Conservation (phyloP, 2,888 invertebrate genomes). For the Fissipunctia ypsillon region DNA sequence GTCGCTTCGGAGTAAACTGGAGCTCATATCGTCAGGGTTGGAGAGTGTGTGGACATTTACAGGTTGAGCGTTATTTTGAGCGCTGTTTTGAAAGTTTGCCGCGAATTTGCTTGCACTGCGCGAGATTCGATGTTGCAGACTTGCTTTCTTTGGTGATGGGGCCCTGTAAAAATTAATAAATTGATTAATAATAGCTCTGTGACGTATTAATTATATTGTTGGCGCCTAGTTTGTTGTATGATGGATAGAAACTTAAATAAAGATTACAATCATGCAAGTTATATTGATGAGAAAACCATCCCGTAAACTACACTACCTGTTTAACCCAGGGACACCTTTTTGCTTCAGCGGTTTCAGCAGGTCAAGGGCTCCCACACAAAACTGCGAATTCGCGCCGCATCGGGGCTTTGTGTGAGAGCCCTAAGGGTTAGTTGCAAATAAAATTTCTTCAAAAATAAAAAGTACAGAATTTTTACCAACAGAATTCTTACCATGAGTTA, state of each 20-base stretch:
- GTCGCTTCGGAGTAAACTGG: constrained; percentile 91
- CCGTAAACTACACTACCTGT: background rate
- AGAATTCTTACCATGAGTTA: background rate
- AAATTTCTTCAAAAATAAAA: background rate
- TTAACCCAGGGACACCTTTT: too few species aligned
- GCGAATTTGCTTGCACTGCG: constrained; percentile 88
- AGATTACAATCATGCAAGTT: constrained; percentile 9
- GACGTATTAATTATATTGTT: background rate
- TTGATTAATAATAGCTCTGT: background rate
- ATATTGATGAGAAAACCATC: background rate
- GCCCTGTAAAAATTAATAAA: constrained; percentile 71
- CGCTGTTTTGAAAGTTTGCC: constrained; percentile 84
- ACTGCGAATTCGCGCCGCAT: too few species aligned
- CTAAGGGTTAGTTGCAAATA: background rate
- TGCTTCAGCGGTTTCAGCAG: too few species aligned
- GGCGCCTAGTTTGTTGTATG: background rate
- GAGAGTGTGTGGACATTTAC: constrained; percentile 89
- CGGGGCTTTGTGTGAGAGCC: too few species aligned
- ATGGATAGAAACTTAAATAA: background rate
- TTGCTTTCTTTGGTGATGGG: constrained; percentile 87
- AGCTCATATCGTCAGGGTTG: constrained; percentile 93
- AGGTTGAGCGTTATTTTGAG: constrained; percentile 80
- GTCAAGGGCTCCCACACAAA: too few species aligned
- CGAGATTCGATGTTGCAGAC: constrained; percentile 85
- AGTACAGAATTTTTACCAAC: too few species aligned